Evolutionary conservation across 2,113 vertebrate genomes (phyloP), one percentile per base, ranked within the genome.

Genomic region (Fukomys damarensis): DNA sequence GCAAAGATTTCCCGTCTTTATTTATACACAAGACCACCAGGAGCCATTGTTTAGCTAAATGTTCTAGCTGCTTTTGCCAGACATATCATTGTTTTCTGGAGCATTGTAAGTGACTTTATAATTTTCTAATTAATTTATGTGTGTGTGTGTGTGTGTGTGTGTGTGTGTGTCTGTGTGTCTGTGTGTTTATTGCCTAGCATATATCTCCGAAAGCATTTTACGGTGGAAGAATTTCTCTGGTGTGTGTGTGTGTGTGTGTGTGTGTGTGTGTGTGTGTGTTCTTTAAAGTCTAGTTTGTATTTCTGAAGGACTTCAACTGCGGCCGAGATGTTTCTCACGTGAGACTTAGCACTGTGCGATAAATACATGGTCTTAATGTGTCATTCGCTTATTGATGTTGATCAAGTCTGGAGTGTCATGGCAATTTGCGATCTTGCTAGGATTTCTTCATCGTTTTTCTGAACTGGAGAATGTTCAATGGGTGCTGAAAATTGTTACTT

Each of bases 261-360:
- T n/a, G n/a, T n/a, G n/a, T n/a, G n/a, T n/a, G n/a, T n/a, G n/a
- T n/a, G n/a, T n/a, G n/a, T n/a, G n/a, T n/a, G n/a, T n/a, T n/a
- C n/a, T n/a, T n/a, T n/a, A n/a, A n/a, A 7, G 65, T 20, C 35
- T 20, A 68, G 35, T 38, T 68, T 38, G 8, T 68, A 19, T 68
- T 68, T 68, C 35, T 19, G 20, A n/a, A 20, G 66, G 35, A n/a
- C 16, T 5, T 32, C 13, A 66, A 35, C 32, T 35, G 35, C 0
- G 6, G 16, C 35, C 20, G 66, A 20, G 1, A 3, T 7, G 8
- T n/a, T 20, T 38, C 66, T 68, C 2, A 1, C 20, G n/a, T 7
- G 14, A n/a, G n/a, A 68, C 35, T 19, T 19, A 38, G 17, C 66
- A 38, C 5, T 20, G 7, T 38, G 7, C 9, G 46, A 49, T 9